phyloP scores from a whole-genome alignment of 2,797 vertebrate genomes.

The Masticophis lateralis region DNA sequence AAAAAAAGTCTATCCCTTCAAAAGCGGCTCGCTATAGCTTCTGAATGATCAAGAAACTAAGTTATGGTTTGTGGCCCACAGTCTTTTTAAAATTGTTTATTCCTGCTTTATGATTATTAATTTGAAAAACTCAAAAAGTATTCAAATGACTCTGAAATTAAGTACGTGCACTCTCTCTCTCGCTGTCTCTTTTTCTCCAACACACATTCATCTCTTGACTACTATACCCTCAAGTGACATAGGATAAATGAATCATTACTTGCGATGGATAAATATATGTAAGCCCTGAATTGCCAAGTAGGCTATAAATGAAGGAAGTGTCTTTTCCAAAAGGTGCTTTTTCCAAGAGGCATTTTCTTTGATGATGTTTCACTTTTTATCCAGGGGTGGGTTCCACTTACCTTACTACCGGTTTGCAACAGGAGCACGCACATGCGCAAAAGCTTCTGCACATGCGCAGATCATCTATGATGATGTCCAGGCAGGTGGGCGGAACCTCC shows the following conservation, averaged over 20 bases:
- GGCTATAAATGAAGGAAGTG: background rate
- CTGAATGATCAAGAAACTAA: background rate
- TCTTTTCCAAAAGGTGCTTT: too few species aligned
- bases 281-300: background rate
- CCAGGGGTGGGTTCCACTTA: too few species aligned
- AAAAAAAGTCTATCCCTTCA: background rate
- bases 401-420: too few species aligned
- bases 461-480: too few species aligned
- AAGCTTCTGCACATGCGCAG: too few species aligned
- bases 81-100: background rate
- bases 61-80: background rate
- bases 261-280: background rate
- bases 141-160: background rate
- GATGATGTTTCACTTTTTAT: too few species aligned
- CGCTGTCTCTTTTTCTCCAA: background rate
- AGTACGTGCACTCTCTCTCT: background rate
- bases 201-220: background rate
- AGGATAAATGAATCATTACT: background rate
- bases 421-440: too few species aligned
- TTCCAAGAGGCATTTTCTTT: too few species aligned
- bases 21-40: background rate
- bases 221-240: background rate
- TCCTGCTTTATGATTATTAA: background rate
- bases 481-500: too few species aligned
- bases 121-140: background rate